Percentiles rank a stretch among this genome's conserved stretches.
phyloP scores from a whole-genome alignment of 2,113 vertebrate genomes.

The Maccullochella peelii region DNA sequence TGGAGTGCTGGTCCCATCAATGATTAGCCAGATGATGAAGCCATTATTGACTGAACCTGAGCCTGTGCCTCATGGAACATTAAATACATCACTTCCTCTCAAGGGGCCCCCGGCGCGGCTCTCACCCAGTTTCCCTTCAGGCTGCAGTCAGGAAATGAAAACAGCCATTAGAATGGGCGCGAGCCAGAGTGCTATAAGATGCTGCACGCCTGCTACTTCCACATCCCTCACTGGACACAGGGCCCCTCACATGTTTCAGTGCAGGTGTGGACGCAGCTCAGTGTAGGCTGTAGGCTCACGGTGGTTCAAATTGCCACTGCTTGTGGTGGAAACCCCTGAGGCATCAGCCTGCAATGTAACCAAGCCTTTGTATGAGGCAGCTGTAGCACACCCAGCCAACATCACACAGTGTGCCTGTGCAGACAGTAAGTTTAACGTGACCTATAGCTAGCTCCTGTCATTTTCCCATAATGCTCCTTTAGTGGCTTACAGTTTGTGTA shows the following conservation, averaged over 20 bases:
- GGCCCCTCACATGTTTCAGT: neutral
- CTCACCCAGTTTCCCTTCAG: slow-evolving; percentile 54
- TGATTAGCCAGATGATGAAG: slow-evolving; percentile 77
- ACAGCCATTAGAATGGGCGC: slow-evolving; percentile 61
- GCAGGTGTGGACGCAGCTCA: slow-evolving; percentile 4
- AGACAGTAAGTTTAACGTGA: neutral
- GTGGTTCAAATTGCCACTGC: neutral
- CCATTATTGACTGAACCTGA: slow-evolving; percentile 77
- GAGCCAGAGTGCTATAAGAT: slow-evolving; percentile 40
- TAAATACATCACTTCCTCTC: slow-evolving; percentile 81
- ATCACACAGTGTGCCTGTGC: neutral
- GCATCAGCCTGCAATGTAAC: slow-evolving; percentile 29
- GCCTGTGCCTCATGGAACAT: slow-evolving; percentile 77
- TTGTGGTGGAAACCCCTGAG: slow-evolving; percentile 11
- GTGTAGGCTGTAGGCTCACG: neutral
- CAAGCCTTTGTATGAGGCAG: slow-evolving; percentile 15
- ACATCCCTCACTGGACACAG: slow-evolving; percentile 7
- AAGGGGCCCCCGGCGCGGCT: slow-evolving; percentile 46
- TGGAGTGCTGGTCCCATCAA: slow-evolving; percentile 44
- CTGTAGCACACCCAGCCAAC: slow-evolving; percentile 25
- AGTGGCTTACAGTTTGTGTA: neutral
- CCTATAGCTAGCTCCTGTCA: neutral
- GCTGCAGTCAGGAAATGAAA: slow-evolving; percentile 74
- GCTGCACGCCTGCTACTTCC: slow-evolving; percentile 22
- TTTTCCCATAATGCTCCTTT: slow-evolving; percentile 4